Base-by-base conservation (phyloP, 1,140 invertebrate species). In the Leptoteleia sp. region DNA sequence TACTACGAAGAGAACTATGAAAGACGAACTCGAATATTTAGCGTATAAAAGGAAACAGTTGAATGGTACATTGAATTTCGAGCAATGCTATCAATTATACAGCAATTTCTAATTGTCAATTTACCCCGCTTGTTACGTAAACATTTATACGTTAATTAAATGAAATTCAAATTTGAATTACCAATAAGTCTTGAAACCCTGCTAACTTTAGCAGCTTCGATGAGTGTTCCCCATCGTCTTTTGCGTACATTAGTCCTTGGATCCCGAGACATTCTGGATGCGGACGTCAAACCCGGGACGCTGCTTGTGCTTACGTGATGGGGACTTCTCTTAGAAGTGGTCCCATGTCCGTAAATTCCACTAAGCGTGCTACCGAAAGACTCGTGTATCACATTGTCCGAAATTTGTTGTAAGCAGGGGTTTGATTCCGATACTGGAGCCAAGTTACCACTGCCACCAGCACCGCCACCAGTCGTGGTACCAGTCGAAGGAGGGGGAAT, bases 131-230 rank as follows among this genome's bases (percentile, higher is more conserved):
- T n/a, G n/a, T n/a, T n/a, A n/a, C n/a, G n/a, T n/a, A n/a, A n/a
- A n/a, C n/a, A n/a, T n/a, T n/a, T n/a, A n/a, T n/a, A n/a, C n/a
- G n/a, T n/a, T n/a, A n/a, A n/a, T n/a, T n/a, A n/a, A n/a, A n/a
- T n/a, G n/a, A n/a, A n/a, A n/a, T n/a, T n/a, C n/a, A n/a, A n/a
- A 43, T 15, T 37, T 0, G 1, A 55, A 71, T 94, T 91, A 76
- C 94, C 94, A 59, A 96, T 94, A 65, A 95, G 91, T 57, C 93
- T 91, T 1, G 93, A 93, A 7, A 95, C 93, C 80, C 93, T 91
- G 29, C 94, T 94, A 37, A 92, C 92, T 83, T 94, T 95, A n/a
- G 95, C 95, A 29, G 95, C 95, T 84, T 96, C 95, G 76, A 96
- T 96, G 16, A 96, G 89, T 13, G 94, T 96, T 35, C 94, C 94